A percentile compares a stretch with the other conserved stretches of the same genome.
Evolutionary conservation across 2,888 invertebrate genomes (phyloP).

Genomic region (Gerris lacustris): DNA sequence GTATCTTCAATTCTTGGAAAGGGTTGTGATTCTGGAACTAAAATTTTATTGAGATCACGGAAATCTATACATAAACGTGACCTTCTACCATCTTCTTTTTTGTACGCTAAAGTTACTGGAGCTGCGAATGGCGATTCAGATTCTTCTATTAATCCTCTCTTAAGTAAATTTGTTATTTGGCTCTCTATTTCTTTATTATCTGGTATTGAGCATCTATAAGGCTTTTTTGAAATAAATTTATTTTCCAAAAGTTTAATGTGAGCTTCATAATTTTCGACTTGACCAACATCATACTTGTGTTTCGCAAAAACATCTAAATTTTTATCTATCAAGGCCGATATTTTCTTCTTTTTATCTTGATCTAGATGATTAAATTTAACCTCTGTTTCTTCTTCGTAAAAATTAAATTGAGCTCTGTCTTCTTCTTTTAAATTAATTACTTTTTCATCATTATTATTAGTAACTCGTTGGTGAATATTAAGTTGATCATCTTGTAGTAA

Average conservation of each 20-base stretch:
- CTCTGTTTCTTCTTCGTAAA: not conserved
- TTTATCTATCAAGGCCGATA: slow-evolving; percentile 18
- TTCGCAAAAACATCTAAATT: slow-evolving; percentile 21
- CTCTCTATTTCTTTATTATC: slow-evolving; percentile 21
- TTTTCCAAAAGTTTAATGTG: slow-evolving; percentile 12
- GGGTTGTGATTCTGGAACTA: too few relatives aligned
- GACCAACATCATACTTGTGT: slow-evolving; percentile 7
- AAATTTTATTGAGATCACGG: slow-evolving; percentile 12
- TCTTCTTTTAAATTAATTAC: not conserved
- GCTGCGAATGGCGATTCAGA: slow-evolving; percentile 1
- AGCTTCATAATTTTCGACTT: not conserved
- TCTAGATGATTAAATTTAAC: slow-evolving; percentile 20
- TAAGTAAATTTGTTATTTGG: slow-evolving; percentile 17
- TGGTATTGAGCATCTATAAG: slow-evolving; percentile 19
- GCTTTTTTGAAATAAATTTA: slow-evolving; percentile 21
- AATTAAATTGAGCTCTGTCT: not conserved
- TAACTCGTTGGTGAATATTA: not conserved
- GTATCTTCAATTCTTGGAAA: slow-evolving; percentile 23
- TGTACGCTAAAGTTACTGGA: not conserved
- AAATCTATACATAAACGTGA: slow-evolving; percentile 14
- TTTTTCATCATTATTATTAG: not conserved
- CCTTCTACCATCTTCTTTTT: not conserved
- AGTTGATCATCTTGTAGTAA: not conserved
- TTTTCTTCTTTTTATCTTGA: slow-evolving; percentile 18
- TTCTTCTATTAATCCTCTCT: slow-evolving; percentile 10